These are phyloP conservation scores for Vombatus ursinus DNA, from an alignment of 2,113 vertebrate species.

Conservation along the genomic window DNA sequence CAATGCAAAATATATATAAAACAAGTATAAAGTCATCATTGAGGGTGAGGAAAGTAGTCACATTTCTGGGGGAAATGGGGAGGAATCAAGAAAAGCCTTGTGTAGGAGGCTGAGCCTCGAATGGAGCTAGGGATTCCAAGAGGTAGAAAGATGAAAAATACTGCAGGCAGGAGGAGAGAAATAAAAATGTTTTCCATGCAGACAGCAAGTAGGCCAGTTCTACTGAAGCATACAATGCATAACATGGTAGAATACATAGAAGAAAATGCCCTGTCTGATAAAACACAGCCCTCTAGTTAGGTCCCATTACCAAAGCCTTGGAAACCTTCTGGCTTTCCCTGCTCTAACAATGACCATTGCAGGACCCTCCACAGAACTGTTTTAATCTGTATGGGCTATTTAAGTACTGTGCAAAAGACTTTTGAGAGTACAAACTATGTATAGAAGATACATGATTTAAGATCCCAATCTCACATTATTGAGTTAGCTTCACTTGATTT, in stretches of 20 bases:
- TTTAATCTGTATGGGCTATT: neutral
- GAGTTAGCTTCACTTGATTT: neutral
- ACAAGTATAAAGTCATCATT: neutral
- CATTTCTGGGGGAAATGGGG: neutral
- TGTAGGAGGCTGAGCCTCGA: neutral
- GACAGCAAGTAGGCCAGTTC: neutral
- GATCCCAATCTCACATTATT: neutral
- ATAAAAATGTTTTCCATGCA: neutral
- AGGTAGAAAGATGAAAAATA: neutral
- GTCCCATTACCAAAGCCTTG: neutral
- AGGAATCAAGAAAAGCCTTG: neutral
- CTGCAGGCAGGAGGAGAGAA: neutral
- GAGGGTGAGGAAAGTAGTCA: neutral
- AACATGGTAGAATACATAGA: neutral
- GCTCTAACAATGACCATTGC: neutral
- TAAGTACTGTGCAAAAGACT: neutral
- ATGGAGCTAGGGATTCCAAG: neutral
- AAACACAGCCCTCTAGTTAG: neutral
- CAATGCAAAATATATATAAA: neutral
- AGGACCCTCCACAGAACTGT: neutral
- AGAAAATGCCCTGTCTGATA: neutral
- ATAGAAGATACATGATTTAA: neutral
- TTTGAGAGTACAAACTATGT: neutral
- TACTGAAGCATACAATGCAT: neutral
- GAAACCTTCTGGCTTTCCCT: neutral